phyloP scores from a whole-genome alignment of 2,113 vertebrate genomes.

The Xenotilapia caudafasciata region DNA sequence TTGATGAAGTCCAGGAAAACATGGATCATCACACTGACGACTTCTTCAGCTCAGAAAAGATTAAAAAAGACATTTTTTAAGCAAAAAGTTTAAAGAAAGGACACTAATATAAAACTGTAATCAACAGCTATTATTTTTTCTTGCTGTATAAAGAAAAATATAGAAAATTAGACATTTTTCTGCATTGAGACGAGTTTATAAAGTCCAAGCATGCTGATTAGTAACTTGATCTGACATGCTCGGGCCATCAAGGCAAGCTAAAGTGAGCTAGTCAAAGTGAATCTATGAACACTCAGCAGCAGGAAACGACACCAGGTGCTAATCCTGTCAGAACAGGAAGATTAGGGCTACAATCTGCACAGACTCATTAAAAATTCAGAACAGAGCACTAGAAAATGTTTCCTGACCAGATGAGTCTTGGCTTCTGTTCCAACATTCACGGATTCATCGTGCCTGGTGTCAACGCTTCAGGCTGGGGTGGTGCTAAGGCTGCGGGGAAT shows the following conservation, averaged over 20 bases:
- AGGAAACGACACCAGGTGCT: neutral
- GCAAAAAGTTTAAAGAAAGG: neutral
- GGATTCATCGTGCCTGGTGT: fast-evolving
- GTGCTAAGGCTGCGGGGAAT: neutral
- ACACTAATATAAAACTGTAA: neutral
- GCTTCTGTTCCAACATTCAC: neutral
- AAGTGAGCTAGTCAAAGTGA: neutral
- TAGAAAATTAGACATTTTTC: neutral
- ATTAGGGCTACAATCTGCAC: neutral
- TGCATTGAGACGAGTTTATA: neutral
- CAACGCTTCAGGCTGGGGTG: neutral
- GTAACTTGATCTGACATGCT: neutral
- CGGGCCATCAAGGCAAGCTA: neutral
- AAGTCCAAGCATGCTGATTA: neutral
- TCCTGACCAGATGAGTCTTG: neutral
- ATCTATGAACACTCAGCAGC: neutral
- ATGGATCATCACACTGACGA: constrained; percentile 13
- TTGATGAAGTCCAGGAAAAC: constrained; percentile 18
- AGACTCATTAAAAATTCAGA: neutral
- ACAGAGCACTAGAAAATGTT: neutral
- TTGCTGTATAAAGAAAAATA: neutral
- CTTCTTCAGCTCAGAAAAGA: constrained; percentile 24
- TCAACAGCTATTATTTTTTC: neutral
- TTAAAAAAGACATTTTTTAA: constrained; percentile 1
- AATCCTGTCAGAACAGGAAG: neutral